Evolutionary conservation across 2,888 invertebrate species (phyloP), one percentile per base, ranked within the genome.

Genomic region (Ophion slaviceki): DNA sequence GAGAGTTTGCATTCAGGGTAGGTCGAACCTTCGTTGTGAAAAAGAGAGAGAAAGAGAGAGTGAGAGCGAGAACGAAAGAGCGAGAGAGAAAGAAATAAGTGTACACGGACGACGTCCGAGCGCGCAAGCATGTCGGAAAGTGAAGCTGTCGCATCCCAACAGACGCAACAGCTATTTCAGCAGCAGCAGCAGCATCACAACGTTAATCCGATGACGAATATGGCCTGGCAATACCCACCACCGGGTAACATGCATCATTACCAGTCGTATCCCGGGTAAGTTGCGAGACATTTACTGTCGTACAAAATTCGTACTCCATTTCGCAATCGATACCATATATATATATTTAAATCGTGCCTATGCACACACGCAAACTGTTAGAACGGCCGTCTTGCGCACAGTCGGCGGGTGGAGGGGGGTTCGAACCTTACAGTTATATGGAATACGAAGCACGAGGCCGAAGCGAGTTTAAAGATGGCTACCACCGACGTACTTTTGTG

Each of bases 221-320:
- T 93, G 92, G 92, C 93, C 84, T 94, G 93, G 92, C 94, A 93
- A 87, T 94, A 94, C 89, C 92, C 92, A 79, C 91, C 93, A 62
- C 92, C 92, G 81, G 92, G 91, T 86, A 93, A 92, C 82, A 93
- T 94, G 91, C 92, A 92, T 64, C 88, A 93, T 71, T 94, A 94
- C 87, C 90, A 91, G 57, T 90, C 92, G 8, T 94, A 93, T 87
- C 89, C 93, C 70, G 92, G 93, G 94, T 94, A 90, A 90, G 88
- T 86, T 8, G 28, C 66, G 53, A 53, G 53, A 11, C 53, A 53
- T 53, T 53, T 53, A 20, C 66, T n/a, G 20, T 68, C 68, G 75
- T 83, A 28, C n/a, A 32, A 61, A 66, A 59, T 2, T 67, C 24
- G 28, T 64, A 24, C 17, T 59, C 3, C 61, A 47, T 53, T 72